A percentile compares a stretch with the other conserved stretches of the same genome.
Conservation (phyloP, 2,113 vertebrate genomes). For the Eublepharis macularius region DNA sequence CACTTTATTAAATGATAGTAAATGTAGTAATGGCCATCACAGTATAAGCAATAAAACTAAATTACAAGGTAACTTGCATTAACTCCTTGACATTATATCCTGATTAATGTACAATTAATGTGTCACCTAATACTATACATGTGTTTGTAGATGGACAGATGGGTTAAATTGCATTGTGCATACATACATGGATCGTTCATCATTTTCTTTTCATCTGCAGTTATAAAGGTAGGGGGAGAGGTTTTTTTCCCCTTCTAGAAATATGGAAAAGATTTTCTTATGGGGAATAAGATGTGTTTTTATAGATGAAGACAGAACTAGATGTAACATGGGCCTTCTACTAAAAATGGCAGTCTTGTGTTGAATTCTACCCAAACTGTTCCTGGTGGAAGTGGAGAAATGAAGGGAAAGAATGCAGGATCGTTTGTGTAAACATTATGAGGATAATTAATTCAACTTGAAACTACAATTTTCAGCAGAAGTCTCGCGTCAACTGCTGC, state of each 20-base stretch:
- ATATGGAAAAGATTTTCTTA: neutral
- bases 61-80: constrained; percentile 67
- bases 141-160: constrained; percentile 59
- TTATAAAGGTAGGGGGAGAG: neutral
- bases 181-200: constrained; percentile 48
- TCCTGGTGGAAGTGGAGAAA: too few relatives aligned
- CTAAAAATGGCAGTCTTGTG: neutral
- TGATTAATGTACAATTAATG: constrained; percentile 71
- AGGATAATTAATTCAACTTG: too few relatives aligned
- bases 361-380: neutral
- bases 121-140: constrained; percentile 42
- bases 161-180: constrained; percentile 34
- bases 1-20: constrained; percentile 59
- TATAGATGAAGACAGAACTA: neutral
- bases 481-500: too few relatives aligned
- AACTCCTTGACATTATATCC: constrained; percentile 62
- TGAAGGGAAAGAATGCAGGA: too few relatives aligned
- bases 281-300: neutral
- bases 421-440: too few relatives aligned
- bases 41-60: constrained; percentile 59
- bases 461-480: too few relatives aligned
- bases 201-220: constrained; percentile 32
- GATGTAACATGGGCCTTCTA: neutral
- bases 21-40: constrained; percentile 39
- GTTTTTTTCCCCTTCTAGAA: neutral